These are phyloP conservation scores for Archips crataeganus DNA, from an alignment of 2,888 invertebrate genomes.

Conservation along the genomic window DNA sequence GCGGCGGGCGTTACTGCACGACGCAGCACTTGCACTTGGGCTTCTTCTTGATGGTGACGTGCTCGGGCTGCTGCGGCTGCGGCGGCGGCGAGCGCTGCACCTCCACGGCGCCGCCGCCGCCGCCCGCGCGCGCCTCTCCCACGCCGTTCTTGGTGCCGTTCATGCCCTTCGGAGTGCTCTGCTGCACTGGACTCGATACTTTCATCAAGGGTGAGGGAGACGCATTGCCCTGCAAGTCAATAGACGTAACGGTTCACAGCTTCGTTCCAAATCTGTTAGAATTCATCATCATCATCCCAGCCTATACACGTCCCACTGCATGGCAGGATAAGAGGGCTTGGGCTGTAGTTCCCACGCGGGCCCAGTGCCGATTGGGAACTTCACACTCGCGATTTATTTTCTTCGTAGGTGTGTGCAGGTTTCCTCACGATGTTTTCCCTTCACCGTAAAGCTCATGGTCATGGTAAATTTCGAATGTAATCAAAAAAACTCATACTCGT, in stretches of 20 bases:
- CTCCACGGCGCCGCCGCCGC: slow-evolving; percentile 85
- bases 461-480: too few species aligned
- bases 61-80: slow-evolving; percentile 94
- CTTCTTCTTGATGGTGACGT: slow-evolving; percentile 97
- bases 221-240: slow-evolving; percentile 61
- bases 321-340: too few species aligned
- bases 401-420: too few species aligned
- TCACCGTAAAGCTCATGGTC: too few species aligned
- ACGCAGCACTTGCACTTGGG: slow-evolving; percentile 98
- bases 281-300: too few species aligned
- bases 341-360: too few species aligned
- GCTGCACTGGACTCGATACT: slow-evolving; percentile 64
- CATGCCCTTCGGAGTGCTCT: slow-evolving; percentile 73
- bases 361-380: too few species aligned
- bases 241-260: neutral
- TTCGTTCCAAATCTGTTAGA: neutral
- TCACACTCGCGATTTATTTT: too few species aligned
- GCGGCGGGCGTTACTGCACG: slow-evolving; percentile 90
- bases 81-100: slow-evolving; percentile 91
- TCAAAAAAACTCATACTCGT: too few species aligned
- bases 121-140: slow-evolving; percentile 72
- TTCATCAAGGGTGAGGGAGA: slow-evolving; percentile 77
- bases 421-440: too few species aligned
- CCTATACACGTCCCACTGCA: too few species aligned
- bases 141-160: slow-evolving; percentile 82